Evolutionary conservation across 1,140 invertebrate species (phyloP).

Genomic region (Cepaea nemoralis): DNA sequence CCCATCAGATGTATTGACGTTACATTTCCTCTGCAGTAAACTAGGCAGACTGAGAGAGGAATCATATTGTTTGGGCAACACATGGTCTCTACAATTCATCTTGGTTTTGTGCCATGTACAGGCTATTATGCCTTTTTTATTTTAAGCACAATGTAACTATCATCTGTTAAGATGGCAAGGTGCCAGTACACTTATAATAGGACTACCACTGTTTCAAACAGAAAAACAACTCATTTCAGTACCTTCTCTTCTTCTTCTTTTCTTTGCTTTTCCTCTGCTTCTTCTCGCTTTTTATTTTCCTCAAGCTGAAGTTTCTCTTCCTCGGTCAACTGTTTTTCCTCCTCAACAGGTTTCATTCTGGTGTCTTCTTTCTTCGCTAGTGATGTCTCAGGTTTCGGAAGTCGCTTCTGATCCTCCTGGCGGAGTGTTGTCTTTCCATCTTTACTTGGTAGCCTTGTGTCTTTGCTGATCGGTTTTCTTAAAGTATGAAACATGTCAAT

Average conservation of each 20-base stretch:
- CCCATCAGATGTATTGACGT: too few relatives aligned
- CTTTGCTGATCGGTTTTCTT: background rate
- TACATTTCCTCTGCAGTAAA: too few relatives aligned
- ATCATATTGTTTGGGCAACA: too few relatives aligned
- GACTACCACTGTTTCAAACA: too few relatives aligned
- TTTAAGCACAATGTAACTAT: too few relatives aligned
- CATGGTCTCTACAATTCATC: too few relatives aligned
- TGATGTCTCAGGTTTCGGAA: background rate
- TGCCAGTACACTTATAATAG: too few relatives aligned
- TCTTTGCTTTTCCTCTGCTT: conserved; percentile 55
- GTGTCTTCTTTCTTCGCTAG: conserved; percentile 32
- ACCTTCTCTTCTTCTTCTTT: conserved; percentile 41
- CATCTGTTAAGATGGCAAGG: too few relatives aligned
- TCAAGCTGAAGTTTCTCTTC: conserved; percentile 53
- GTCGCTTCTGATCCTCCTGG: conserved; percentile 8
- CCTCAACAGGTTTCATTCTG: conserved; percentile 48
- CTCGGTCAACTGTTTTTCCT: conserved; percentile 51
- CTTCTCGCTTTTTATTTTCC: conserved; percentile 51
- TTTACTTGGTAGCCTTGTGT: background rate
- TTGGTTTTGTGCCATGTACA: too few relatives aligned
- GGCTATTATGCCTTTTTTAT: too few relatives aligned
- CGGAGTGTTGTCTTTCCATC: background rate
- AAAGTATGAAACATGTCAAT: too few relatives aligned
- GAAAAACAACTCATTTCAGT: background rate
- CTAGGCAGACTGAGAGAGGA: too few relatives aligned